These are phyloP conservation scores for Apamea sordens DNA, from an alignment of 2,888 invertebrate species.

Conservation along the genomic window DNA sequence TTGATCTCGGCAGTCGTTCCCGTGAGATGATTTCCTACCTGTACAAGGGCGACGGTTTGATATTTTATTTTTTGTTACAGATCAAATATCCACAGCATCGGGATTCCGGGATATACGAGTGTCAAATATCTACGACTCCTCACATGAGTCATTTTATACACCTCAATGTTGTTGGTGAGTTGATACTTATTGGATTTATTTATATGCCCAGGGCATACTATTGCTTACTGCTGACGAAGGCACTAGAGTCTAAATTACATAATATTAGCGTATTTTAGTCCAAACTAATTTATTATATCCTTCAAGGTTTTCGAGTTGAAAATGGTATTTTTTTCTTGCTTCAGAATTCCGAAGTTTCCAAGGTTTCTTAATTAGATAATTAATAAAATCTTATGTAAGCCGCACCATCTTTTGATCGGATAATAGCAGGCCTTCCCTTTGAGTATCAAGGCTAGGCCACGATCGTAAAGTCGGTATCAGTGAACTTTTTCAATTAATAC, in stretches of 20 bases:
- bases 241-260: constrained; percentile 11
- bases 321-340: not conserved
- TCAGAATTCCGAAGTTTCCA: not conserved
- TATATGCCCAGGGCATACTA: constrained; percentile 2
- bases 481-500: constrained; percentile 60
- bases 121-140: constrained; percentile 98
- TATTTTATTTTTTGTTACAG: constrained; percentile 84
- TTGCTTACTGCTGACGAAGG: not conserved
- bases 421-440: constrained; percentile 30
- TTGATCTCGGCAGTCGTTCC: too few relatives aligned
- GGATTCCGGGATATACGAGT: constrained; percentile 97
- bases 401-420: constrained; percentile 35
- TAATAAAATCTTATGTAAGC: constrained; percentile 38
- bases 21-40: not conserved
- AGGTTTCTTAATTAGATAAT: constrained; percentile 17
- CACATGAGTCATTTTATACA: constrained; percentile 98
- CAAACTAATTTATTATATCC: not conserved
- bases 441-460: constrained; percentile 36
- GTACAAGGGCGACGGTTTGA: not conserved
- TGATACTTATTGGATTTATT: constrained; percentile 36
- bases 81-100: constrained; percentile 97
- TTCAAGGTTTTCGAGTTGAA: not conserved
- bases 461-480: constrained; percentile 39
- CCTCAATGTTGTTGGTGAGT: constrained; percentile 97
- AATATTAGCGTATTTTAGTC: not conserved